Percentiles rank a stretch among this genome's conserved stretches.
phyloP scores from a whole-genome alignment of 2,888 invertebrate species.

The Sphaerolaimus hirsutus region DNA sequence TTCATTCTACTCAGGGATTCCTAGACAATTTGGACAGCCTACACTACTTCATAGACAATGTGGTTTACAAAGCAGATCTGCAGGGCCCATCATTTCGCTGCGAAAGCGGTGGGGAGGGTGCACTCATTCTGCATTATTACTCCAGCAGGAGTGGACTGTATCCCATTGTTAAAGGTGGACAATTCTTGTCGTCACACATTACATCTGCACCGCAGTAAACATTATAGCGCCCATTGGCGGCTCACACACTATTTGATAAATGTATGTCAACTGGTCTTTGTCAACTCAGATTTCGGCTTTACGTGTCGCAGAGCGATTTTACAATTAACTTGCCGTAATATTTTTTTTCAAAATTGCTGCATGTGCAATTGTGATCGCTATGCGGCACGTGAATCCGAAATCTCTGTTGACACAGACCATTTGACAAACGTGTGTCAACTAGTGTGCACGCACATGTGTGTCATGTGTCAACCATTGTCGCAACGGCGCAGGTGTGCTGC shows the following conservation, averaged over 20 bases:
- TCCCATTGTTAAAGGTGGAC: conserved; percentile 49
- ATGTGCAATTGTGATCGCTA: background rate
- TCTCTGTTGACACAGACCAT: too few species aligned
- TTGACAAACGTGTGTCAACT: too few species aligned
- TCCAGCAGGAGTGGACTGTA: conserved; percentile 75
- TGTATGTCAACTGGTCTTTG: too few species aligned
- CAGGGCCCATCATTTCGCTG: conserved; percentile 64
- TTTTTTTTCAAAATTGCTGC: background rate
- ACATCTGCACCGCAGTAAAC: background rate
- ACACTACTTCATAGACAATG: conserved; percentile 32
- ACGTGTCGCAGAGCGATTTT: too few species aligned
- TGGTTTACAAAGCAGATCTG: conserved; percentile 7
- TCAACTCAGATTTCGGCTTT: too few species aligned
- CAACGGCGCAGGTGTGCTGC: conserved; percentile 54
- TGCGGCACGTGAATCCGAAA: conserved; percentile 49
- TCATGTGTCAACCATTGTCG: too few species aligned
- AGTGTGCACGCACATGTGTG: too few species aligned
- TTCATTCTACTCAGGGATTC: conserved; percentile 55
- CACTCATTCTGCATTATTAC: conserved; percentile 71
- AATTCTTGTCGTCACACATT: background rate
- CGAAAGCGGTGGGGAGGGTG: conserved; percentile 63
- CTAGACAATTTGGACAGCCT: conserved; percentile 86
- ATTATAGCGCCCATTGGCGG: too few species aligned
- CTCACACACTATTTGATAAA: too few species aligned
- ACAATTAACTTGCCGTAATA: too few species aligned